Evolutionary conservation across 2,797 vertebrate genomes (phyloP), one percentile per base, ranked within the genome.

Genomic region (Melanotaenia maccullochi): DNA sequence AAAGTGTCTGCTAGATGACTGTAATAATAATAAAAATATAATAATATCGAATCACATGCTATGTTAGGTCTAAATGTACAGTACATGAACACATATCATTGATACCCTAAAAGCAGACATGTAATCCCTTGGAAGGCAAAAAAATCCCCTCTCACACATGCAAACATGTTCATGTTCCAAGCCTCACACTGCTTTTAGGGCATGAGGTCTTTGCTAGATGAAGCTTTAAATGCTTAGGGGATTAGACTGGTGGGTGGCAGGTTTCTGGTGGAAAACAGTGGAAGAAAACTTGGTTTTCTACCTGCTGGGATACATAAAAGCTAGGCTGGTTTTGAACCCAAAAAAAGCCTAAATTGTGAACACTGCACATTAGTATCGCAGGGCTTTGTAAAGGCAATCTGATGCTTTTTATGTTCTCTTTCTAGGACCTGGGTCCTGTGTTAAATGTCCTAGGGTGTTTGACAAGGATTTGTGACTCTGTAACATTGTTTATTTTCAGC

Each of bases 151-250:
- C 73, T 63, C 63, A 38, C 71, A 74, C 38, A 90, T 71, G 63
- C 71, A 87, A 73, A 85, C 72, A 75, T 74, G 78, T 84, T 76
- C 54, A 76, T 22, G 60, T 68, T 65, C 62, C 58, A 5, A 24
- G 56, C 32, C 52, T 85, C 60, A 56, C 12, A 3, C 59, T 74
- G 85, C 69, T 85, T 91, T 88, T 84, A 82, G 89, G 87, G 87
- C 87, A 90, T 71, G 77, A 78, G 85, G 81, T 86, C 76, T 87
- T 87, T 71, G 70, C 83, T 76, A 89, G 90, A 93, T 84, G 85
- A 89, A 89, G 87, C 78, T 78, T 86, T 74, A 35, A 75, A 14
- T 42, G 76, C 81, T 85, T 44, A 86, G 63, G 69, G 83, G 90
- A 92, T 92, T 93, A 92, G 60, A 84, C 28, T 73, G 47, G 71